These are phyloP conservation scores for Bedellia somnulentella DNA, from an alignment of 2,888 invertebrate genomes.

Conservation along the genomic window DNA sequence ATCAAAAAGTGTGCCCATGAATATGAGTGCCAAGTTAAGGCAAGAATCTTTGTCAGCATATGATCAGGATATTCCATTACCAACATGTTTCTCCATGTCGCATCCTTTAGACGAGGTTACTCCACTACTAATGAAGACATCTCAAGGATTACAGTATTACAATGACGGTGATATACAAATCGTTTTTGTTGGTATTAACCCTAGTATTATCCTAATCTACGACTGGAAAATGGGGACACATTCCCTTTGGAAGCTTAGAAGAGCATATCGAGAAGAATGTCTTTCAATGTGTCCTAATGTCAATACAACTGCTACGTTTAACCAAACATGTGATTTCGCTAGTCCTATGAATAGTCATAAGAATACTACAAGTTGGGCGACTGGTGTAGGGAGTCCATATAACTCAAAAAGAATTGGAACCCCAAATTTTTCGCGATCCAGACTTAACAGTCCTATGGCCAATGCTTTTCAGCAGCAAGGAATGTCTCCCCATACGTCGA, in stretches of 20 bases:
- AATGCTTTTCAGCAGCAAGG: slow-evolving; percentile 48
- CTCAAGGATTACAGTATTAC: slow-evolving; percentile 59
- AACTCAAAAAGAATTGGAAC: slow-evolving; percentile 29
- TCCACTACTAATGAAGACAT: slow-evolving; percentile 75
- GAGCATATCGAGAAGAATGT: slow-evolving; percentile 74
- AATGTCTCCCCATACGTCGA: slow-evolving; percentile 43
- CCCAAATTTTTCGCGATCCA: slow-evolving; percentile 27
- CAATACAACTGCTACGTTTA: slow-evolving; percentile 38
- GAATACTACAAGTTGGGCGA: slow-evolving; percentile 32
- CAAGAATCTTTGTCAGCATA: slow-evolving; percentile 34
- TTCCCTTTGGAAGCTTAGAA: slow-evolving; percentile 79
- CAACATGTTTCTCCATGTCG: slow-evolving; percentile 81
- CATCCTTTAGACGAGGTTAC: slow-evolving; percentile 92
- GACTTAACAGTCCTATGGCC: slow-evolving; percentile 46
- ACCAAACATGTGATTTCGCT: slow-evolving; percentile 42
- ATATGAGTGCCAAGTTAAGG: slow-evolving; percentile 37
- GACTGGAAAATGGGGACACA: slow-evolving; percentile 77
- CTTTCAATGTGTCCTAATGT: slow-evolving; percentile 59
- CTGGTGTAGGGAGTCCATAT: slow-evolving; percentile 30
- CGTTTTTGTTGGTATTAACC: slow-evolving; percentile 74
- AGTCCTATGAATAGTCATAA: slow-evolving; percentile 41
- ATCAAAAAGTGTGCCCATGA: slow-evolving; percentile 26
- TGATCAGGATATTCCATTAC: slow-evolving; percentile 61
- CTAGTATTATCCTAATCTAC: slow-evolving; percentile 81
- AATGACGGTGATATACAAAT: slow-evolving; percentile 69